Conservation (phyloP, 2,113 vertebrate species). For the Uropsilus gracilis region DNA sequence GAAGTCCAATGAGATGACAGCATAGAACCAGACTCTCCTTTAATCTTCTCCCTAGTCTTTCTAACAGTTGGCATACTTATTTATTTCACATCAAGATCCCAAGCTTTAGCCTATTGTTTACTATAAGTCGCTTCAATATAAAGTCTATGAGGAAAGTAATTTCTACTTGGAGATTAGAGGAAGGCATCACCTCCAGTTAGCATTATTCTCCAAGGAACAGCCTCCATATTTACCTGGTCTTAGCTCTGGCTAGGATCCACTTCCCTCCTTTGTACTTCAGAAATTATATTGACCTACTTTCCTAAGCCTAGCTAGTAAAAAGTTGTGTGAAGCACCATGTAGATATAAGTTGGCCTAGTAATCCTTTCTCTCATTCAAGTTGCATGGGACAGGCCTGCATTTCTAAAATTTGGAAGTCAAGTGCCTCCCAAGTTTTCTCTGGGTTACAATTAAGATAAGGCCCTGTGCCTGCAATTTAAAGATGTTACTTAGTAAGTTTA, state of each 20-base stretch:
- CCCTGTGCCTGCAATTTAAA: constrained; percentile 8
- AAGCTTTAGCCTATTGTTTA: neutral
- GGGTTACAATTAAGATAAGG: constrained; percentile 38
- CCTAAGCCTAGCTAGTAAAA: constrained; percentile 41
- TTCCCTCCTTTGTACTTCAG: neutral
- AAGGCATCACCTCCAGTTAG: neutral
- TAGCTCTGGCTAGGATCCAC: neutral
- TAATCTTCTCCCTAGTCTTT: neutral
- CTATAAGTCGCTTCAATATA: constrained; percentile 18
- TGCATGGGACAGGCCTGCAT: neutral
- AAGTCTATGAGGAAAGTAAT: neutral
- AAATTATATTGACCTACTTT: constrained; percentile 56
- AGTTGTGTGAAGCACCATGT: neutral
- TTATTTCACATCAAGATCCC: neutral
- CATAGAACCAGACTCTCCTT: neutral
- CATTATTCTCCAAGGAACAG: neutral
- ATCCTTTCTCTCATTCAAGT: constrained; percentile 31
- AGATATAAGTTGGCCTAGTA: constrained; percentile 35
- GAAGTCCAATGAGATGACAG: neutral
- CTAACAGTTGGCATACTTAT: neutral
- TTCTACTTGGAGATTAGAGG: neutral
- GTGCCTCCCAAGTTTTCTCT: constrained; percentile 33
- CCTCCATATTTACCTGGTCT: neutral
- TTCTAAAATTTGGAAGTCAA: constrained; percentile 16
- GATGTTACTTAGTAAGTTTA: constrained; percentile 39